Percentiles rank a stretch among this genome's conserved stretches.
These are phyloP conservation scores for Chionis minor DNA, from an alignment of 2,113 vertebrate genomes.

Conservation along the genomic window DNA sequence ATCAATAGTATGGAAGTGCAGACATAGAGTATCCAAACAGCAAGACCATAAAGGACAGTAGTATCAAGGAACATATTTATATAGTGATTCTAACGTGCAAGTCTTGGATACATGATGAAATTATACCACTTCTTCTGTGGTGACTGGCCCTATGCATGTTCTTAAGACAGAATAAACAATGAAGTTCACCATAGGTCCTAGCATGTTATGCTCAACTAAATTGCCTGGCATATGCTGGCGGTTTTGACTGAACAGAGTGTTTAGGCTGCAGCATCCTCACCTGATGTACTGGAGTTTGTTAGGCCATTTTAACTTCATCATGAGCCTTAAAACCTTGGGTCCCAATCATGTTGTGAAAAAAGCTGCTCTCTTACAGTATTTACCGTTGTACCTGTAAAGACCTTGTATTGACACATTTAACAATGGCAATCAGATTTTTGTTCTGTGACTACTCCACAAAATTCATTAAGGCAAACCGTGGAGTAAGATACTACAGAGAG, in stretches of 20 bases:
- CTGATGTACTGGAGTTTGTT: not conserved
- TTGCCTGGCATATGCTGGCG: not conserved
- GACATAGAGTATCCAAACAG: not conserved
- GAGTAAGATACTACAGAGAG: not conserved
- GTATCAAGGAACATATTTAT: not conserved
- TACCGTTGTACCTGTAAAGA: rapidly evolving
- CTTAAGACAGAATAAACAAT: not conserved
- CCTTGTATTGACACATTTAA: not conserved
- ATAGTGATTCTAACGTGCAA: not conserved
- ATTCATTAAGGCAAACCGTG: not conserved
- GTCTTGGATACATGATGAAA: not conserved
- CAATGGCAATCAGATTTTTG: not conserved
- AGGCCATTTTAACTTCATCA: not conserved
- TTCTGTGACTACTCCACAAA: not conserved
- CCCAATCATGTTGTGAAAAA: not conserved
- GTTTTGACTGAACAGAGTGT: not conserved
- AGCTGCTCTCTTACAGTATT: not conserved
- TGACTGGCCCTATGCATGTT: not conserved
- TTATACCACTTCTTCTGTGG: not conserved
- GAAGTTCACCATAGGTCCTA: not conserved
- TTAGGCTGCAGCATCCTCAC: not conserved
- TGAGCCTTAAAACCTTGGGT: not conserved
- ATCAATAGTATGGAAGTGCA: not conserved
- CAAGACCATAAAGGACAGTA: not conserved
- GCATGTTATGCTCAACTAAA: not conserved